Evolutionary conservation across 2,888 invertebrate species (phyloP), one percentile per base, ranked within the genome.

Genomic region (Melieria picta): DNA sequence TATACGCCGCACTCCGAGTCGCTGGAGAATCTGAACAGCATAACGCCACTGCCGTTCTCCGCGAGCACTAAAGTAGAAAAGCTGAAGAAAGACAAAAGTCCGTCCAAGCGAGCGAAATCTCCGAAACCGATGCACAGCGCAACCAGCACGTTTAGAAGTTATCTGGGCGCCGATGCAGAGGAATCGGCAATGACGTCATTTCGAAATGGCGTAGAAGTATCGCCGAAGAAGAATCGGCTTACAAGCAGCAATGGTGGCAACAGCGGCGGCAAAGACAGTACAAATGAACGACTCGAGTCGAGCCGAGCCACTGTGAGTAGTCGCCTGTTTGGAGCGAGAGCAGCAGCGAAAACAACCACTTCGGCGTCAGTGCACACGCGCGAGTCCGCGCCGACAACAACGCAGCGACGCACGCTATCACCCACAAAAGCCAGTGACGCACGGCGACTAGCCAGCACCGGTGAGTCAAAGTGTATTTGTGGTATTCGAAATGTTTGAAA

Each of bases 1-100:
- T 78, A 82, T 61, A 78, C 79, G 46, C 78, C 79, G 4, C 87
- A 86, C 13, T 84, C 87, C 0, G 86, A 86, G 57, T 84, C 84
- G 0, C 61, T 84, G 71, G 87, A 87, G 72, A 81, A 86, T 78
- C 72, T 87, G 48, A 77, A 80, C 7, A 76, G 69, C 43, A 63
- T 73, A 4, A 61, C 72, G 10, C 67, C 71, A 42, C 52, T 65
- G 7, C 52, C 67, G 7, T 46, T 57, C 30, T 60, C 9, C 9
- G 46, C 74, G 58, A 45, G 57, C 43, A 56, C 60, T 6, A 50
- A 47, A 47, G 48, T 58, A 5, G 5, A 47, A 10, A 46, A 55
- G 50, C 56, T 45, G n/a, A 61, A 65, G 55, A 75, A 76, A 55
- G 72, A 74, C 7, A 71, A 70, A 42, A 77, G 67, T 68, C 65